Conservation (phyloP, 2,797 vertebrate genomes). For the Orestias chungarensis region DNA sequence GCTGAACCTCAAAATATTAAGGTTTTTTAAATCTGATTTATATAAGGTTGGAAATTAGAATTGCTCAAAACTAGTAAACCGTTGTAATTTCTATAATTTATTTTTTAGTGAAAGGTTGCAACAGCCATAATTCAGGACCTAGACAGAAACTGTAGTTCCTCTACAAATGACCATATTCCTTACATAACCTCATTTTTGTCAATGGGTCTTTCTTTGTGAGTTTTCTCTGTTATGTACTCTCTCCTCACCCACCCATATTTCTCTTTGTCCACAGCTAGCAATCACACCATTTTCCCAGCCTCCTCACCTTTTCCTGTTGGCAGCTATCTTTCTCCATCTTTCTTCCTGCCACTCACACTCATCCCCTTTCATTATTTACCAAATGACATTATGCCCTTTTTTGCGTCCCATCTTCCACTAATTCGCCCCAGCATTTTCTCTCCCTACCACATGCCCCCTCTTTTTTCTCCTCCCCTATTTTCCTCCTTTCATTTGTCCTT, state of each 20-base stretch:
- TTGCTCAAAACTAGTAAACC: too few species aligned
- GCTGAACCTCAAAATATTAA: too few species aligned
- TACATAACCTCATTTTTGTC: background rate
- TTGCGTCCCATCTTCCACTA: constrained; percentile 46
- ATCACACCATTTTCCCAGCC: constrained; percentile 64
- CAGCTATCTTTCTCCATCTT: constrained; percentile 52
- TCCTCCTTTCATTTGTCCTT: constrained; percentile 43
- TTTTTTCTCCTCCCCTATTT: constrained; percentile 19
- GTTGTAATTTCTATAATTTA: too few species aligned
- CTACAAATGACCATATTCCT: background rate
- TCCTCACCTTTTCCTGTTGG: constrained; percentile 55
- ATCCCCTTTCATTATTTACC: constrained; percentile 69
- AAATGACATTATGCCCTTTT: constrained; percentile 65
- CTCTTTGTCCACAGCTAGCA: constrained; percentile 53
- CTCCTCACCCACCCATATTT: constrained; percentile 42
- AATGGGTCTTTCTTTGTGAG: background rate
- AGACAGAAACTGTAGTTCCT: background rate
- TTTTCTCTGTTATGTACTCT: constrained; percentile 34
- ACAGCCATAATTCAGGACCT: background rate
- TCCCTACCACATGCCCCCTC: constrained; percentile 31
- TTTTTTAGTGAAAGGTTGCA: background rate
- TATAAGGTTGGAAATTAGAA: too few species aligned
- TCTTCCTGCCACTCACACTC: constrained; percentile 48
- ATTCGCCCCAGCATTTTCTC: constrained; percentile 29
- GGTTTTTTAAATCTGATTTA: too few species aligned